Conservation (phyloP, 2,113 vertebrate species). For the Sinocyclocheilus anophthalmus region DNA sequence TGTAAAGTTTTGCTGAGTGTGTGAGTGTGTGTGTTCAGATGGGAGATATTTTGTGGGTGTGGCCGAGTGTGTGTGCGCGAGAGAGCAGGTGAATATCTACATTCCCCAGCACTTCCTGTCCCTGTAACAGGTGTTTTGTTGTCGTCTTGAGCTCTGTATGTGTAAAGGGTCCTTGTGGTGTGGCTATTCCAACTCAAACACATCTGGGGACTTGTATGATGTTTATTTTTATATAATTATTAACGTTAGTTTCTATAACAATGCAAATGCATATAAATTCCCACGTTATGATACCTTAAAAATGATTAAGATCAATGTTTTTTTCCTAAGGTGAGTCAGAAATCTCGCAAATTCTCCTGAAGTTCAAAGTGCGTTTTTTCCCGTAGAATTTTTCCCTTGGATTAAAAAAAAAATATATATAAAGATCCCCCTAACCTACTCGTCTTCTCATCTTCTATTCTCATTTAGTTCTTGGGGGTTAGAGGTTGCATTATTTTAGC, state of each 20-base stretch:
- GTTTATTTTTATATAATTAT: neutral
- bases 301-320: neutral
- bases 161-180: neutral
- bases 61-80: conserved; percentile 10
- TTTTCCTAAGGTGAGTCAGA: neutral
- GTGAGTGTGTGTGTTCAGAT: conserved; percentile 25
- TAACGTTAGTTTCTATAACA: neutral
- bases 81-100: conserved; percentile 54
- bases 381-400: neutral
- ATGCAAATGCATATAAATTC: neutral
- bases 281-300: neutral
- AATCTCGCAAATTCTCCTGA: neutral
- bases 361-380: neutral
- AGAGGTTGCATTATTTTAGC: neutral
- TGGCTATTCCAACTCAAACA: neutral
- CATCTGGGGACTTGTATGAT: neutral
- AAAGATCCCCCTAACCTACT: neutral
- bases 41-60: conserved; percentile 49
- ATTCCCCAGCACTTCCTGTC: conserved; percentile 53
- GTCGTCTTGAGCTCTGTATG: conserved; percentile 19
- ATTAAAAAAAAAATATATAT: neutral
- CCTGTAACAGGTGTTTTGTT: conserved; percentile 41
- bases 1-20: neutral
- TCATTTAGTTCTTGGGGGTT: neutral
- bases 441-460: neutral